phyloP scores from a whole-genome alignment of 2,113 vertebrate genomes.

The Boulengerochromis microlepis region DNA sequence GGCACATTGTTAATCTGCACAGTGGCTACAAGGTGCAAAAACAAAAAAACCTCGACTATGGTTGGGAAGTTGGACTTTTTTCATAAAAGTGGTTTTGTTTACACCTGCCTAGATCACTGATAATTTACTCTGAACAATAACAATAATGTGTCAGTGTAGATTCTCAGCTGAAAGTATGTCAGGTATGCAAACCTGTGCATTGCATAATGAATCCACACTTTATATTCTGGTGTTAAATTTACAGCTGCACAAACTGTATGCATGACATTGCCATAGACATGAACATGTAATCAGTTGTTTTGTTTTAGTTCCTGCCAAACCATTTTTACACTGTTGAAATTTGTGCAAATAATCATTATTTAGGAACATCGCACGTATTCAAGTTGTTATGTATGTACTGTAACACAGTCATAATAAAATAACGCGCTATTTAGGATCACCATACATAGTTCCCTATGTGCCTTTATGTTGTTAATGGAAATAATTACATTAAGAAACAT shows the following conservation, averaged over 20 bases:
- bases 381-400: neutral
- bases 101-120: neutral
- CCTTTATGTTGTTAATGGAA: neutral
- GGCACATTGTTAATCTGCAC: neutral
- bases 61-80: neutral
- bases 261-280: neutral
- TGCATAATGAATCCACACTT: neutral
- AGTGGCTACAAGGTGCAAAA: neutral
- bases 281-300: neutral
- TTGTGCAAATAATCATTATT: neutral
- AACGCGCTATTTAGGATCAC: neutral
- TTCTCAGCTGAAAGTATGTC: neutral
- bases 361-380: neutral
- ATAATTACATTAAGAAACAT: neutral
- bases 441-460: neutral
- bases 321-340: neutral
- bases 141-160: neutral
- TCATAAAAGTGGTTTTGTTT: neutral
- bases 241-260: neutral
- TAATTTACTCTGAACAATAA: neutral
- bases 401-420: neutral
- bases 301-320: neutral
- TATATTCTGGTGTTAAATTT: neutral
- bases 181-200: neutral
- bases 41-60: accelerated